Evolutionary conservation across 2,797 vertebrate species (phyloP).

Genomic region (Girardinus metallicus): DNA sequence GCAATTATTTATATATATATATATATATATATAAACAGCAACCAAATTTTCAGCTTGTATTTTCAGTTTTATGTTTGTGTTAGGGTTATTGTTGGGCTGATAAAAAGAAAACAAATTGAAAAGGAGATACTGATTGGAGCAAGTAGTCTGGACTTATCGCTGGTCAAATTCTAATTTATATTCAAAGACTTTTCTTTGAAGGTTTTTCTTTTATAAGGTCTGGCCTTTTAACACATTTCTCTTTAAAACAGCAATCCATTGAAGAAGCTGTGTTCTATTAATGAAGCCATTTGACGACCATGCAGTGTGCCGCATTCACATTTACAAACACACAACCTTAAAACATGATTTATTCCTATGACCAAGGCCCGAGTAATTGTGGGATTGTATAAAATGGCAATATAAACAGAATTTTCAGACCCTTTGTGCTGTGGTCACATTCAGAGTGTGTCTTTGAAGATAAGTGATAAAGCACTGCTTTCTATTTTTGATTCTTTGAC

Average conservation of each 20-base stretch:
- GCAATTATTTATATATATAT: too few relatives aligned
- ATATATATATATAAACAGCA: too few relatives aligned
- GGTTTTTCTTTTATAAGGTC: neutral
- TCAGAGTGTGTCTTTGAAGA: slow-evolving; percentile 82
- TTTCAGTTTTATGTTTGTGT: slow-evolving; percentile 5
- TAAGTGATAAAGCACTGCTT: slow-evolving; percentile 76
- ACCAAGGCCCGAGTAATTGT: slow-evolving; percentile 42
- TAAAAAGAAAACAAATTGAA: slow-evolving; percentile 14
- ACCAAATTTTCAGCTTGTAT: neutral
- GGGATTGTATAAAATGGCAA: slow-evolving; percentile 29
- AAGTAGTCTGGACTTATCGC: slow-evolving; percentile 2
- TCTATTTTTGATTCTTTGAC: slow-evolving; percentile 65
- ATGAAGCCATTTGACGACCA: slow-evolving; percentile 44
- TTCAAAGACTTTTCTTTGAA: neutral
- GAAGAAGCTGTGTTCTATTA: slow-evolving; percentile 22
- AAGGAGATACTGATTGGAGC: slow-evolving; percentile 17
- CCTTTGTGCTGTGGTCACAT: slow-evolving; percentile 72
- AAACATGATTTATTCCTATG: slow-evolving; percentile 49
- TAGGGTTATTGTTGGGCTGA: neutral
- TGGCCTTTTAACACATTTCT: slow-evolving; percentile 5
- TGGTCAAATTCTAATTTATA: slow-evolving; percentile 3
- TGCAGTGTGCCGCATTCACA: slow-evolving; percentile 37
- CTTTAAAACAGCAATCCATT: slow-evolving; percentile 2
- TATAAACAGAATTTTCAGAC: slow-evolving; percentile 61
- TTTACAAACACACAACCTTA: slow-evolving; percentile 37